Conservation (phyloP, 2,113 vertebrate species). For the Zosterops borbonicus region DNA sequence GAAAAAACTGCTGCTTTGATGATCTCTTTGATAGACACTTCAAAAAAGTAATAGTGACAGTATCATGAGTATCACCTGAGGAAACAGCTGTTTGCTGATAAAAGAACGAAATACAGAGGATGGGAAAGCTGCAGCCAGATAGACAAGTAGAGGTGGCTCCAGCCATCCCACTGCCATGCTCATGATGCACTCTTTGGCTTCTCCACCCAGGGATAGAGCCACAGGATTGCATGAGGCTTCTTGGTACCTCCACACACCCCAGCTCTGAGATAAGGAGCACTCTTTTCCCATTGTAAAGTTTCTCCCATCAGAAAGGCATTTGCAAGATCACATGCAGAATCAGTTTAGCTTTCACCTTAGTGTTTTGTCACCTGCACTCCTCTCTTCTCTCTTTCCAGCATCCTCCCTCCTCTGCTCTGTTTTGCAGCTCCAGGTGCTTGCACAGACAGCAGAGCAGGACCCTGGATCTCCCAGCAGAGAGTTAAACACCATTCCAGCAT, state of each 20-base stretch:
- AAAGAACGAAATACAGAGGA: background rate
- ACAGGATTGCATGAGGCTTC: background rate
- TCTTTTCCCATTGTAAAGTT: background rate
- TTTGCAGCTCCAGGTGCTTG: background rate
- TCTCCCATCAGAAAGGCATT: background rate
- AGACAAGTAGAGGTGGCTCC: background rate
- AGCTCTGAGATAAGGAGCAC: background rate
- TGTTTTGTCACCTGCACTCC: rapidly evolving
- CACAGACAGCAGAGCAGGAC: background rate
- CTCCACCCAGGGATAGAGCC: background rate
- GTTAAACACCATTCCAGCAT: background rate
- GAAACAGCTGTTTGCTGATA: background rate
- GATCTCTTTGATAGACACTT: background rate
- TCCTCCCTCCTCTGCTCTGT: background rate
- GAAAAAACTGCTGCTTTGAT: background rate
- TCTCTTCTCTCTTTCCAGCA: background rate
- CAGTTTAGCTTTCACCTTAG: background rate
- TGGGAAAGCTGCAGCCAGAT: background rate
- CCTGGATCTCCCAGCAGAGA: background rate
- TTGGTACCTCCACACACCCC: rapidly evolving
- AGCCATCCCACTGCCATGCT: background rate
- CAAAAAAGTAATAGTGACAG: background rate
- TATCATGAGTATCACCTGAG: background rate
- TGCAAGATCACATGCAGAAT: background rate
- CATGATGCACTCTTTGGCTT: background rate